Evolutionary conservation across 2,888 invertebrate species (phyloP).

Genomic region (Cyaniris semiargus): DNA sequence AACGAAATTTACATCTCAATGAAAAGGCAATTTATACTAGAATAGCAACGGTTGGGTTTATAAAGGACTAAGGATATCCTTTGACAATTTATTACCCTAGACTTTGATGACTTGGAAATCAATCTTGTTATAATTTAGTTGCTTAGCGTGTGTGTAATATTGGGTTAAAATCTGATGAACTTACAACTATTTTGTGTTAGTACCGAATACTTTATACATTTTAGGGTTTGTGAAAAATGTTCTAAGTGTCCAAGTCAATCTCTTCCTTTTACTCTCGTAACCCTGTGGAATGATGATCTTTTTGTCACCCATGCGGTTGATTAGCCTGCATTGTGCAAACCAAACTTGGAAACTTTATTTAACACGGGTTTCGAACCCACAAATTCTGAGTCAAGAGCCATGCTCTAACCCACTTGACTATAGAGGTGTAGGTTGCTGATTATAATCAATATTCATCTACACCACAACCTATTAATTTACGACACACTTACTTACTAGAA

Average conservation of each 20-base stretch:
- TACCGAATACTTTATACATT: too few species aligned
- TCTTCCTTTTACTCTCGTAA: too few species aligned
- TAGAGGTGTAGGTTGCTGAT: neutral
- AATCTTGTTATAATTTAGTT: neutral
- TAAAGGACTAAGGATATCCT: constrained; percentile 21
- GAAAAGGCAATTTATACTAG: constrained; percentile 22
- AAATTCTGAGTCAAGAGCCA: neutral
- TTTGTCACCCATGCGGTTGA: too few species aligned
- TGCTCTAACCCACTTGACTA: too few species aligned
- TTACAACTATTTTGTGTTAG: neutral
- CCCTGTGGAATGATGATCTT: too few species aligned
- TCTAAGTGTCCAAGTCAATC: too few species aligned
- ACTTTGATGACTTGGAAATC: constrained; percentile 18
- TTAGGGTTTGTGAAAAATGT: too few species aligned
- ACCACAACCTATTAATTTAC: constrained; percentile 23
- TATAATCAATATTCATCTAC: neutral
- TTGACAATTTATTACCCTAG: neutral
- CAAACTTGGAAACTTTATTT: neutral
- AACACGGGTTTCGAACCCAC: neutral
- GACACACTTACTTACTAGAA: constrained; percentile 14
- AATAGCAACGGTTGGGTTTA: constrained; percentile 21
- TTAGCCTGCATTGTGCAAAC: too few species aligned
- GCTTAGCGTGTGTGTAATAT: neutral
- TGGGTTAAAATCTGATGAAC: neutral
- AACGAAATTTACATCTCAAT: constrained; percentile 22